A percentile compares a stretch with the other conserved stretches of the same genome.
Evolutionary conservation across 2,113 vertebrate genomes (phyloP).

Genomic region (Elgaria multicarinata): DNA sequence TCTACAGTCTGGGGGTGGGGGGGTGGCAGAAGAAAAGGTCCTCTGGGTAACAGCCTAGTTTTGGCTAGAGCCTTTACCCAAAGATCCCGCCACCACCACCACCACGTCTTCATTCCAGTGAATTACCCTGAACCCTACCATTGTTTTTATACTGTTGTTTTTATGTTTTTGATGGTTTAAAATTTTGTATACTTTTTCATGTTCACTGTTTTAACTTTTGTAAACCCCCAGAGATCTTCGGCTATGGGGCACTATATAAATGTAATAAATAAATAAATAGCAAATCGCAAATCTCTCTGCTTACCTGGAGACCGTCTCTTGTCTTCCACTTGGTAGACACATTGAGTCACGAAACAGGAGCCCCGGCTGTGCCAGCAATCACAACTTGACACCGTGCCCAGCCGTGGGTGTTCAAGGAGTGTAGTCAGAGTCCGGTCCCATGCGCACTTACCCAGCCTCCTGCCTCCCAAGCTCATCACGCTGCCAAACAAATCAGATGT

Average conservation of each 20-base stretch:
- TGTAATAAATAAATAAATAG: too few species aligned
- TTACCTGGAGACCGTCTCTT: neutral
- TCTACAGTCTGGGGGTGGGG: too few species aligned
- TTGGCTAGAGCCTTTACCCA: neutral
- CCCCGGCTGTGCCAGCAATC: neutral
- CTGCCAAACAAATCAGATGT: constrained; percentile 29
- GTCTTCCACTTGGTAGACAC: too few species aligned
- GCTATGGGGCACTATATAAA: too few species aligned
- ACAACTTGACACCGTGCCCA: neutral
- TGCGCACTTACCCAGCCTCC: constrained; percentile 5
- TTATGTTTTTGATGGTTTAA: too few species aligned
- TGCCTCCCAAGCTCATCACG: neutral
- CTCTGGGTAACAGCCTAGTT: too few species aligned
- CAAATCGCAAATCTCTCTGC: too few species aligned
- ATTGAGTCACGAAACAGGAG: neutral
- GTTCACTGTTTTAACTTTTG: too few species aligned
- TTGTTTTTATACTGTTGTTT: too few species aligned
- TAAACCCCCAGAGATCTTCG: too few species aligned
- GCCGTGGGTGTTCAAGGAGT: neutral
- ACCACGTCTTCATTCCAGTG: neutral
- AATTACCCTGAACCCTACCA: neutral
- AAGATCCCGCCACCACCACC: neutral
- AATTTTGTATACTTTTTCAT: too few species aligned
- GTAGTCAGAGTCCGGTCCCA: neutral
- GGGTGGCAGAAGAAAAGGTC: too few species aligned